Evolutionary conservation across 2,113 vertebrate species (phyloP), one percentile per base, ranked within the genome.

Genomic region (Chloropsis hardwickii): DNA sequence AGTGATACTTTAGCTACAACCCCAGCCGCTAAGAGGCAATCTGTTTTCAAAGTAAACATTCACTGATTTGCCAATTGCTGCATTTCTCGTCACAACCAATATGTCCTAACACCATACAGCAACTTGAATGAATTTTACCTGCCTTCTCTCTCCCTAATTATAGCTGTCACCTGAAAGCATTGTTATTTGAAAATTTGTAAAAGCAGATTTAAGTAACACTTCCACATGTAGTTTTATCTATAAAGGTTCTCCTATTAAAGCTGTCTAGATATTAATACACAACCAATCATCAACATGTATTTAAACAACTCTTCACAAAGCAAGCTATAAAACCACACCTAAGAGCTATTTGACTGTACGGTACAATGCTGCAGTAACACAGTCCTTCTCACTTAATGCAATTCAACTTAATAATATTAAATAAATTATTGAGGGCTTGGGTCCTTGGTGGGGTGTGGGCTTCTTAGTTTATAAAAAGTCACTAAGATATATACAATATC

Each of bases 401-500:
- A 90, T 57, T 85, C 22, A 39, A 86, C 33, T 85, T 92, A 95
- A 95, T 95, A 92, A n/a, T 54, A 66, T 54, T 91, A 95, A 93
- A 93, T 65, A 94, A 96, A 97, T 72, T 92, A 58, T 45, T 51
- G 11, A 67, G 37, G 53, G 24, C 22, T 67, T 85, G 48, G 12
- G 45, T 66, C 53, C 85, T 87, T 25, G 22, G 47, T 90, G 27
- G 53, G 57, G 57, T 67, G 66, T 77, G 64, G 85, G 60, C 70
- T 86, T 92, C 57, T 87, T 94, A 0, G 3, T 84, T 96, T 95
- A 92, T 53, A 88, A 96, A 81, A 95, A 69, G 44, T 95, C 64
- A 92, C 67, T 66, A 94, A 80, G 66, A 94, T 79, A 67, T 92
- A 97, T 91, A 96, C 90, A 97, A 88, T 87, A 97, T 97, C 90